These are phyloP conservation scores for Myotis daubentonii DNA, from an alignment of 2,797 vertebrate genomes.

Conservation along the genomic window DNA sequence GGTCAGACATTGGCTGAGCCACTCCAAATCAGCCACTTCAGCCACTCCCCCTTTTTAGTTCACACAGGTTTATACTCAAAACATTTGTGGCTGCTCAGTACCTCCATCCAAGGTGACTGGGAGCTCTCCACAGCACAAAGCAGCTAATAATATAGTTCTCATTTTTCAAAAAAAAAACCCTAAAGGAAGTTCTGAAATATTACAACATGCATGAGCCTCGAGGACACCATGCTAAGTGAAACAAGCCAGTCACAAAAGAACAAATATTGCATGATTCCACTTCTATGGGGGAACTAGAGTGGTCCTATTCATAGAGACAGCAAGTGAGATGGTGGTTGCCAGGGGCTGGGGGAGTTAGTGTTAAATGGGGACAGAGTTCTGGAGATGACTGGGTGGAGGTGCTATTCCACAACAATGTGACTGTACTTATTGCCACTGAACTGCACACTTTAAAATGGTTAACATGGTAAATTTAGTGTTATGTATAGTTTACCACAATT, in stretches of 20 bases:
- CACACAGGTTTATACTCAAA: not conserved
- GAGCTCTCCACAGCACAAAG: not conserved
- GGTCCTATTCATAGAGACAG: not conserved
- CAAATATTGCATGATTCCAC: not conserved
- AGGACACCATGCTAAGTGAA: not conserved
- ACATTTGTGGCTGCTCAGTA: accelerated
- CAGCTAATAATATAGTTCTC: not conserved
- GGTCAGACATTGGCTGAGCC: not conserved
- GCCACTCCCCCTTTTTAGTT: not conserved
- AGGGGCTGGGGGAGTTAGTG: not conserved
- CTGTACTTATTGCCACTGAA: not conserved
- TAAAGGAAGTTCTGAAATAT: not conserved
- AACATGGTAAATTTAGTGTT: not conserved
- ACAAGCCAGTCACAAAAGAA: not conserved
- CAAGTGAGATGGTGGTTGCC: not conserved
- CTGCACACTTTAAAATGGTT: not conserved
- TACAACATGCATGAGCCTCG: not conserved
- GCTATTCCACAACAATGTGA: no score
- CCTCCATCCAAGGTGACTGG: not conserved
- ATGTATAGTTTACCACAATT: not conserved
- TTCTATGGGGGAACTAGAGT: accelerated
- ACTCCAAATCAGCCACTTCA: not conserved
- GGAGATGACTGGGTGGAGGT: not conserved
- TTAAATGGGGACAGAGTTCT: not conserved
- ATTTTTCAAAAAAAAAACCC: not conserved